Conservation (phyloP, 2,888 invertebrate species). For the Criorhina ranunculi region DNA sequence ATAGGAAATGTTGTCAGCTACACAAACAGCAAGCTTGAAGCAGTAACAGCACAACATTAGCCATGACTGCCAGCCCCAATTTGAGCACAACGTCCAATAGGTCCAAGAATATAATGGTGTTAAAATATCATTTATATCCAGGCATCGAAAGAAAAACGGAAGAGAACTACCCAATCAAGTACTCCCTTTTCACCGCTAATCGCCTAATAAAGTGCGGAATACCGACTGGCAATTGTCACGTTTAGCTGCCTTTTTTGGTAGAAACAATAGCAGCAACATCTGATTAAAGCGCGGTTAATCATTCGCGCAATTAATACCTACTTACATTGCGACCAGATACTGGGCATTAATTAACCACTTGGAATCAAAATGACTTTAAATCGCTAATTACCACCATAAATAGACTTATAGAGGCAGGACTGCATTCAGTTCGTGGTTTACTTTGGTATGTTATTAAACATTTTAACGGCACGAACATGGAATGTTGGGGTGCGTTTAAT, state of each 20-base stretch:
- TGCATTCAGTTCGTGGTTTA: conserved; percentile 60
- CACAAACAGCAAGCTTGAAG: conserved; percentile 23
- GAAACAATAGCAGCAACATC: conserved; percentile 66
- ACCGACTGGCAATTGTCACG: conserved; percentile 63
- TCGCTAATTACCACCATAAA: conserved; percentile 76
- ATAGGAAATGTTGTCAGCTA: conserved; percentile 61
- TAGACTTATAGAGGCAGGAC: conserved; percentile 69
- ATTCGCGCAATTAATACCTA: conserved; percentile 75
- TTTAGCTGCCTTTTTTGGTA: conserved; percentile 65
- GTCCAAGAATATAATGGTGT: conserved; percentile 52
- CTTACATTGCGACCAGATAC: conserved; percentile 59
- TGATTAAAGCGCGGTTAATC: conserved; percentile 63
- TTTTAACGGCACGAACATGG: conserved; percentile 62
- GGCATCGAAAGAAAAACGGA: conserved; percentile 29
- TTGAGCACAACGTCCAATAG: conserved; percentile 28
- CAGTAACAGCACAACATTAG: conserved; percentile 46
- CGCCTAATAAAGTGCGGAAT: conserved; percentile 38
- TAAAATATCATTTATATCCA: conserved; percentile 60
- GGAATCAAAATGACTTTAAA: conserved; percentile 61
- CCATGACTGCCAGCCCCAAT: conserved; percentile 37
- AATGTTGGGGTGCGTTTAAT: conserved; percentile 73
- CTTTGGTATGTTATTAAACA: conserved; percentile 58
- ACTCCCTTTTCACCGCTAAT: conserved; percentile 22
- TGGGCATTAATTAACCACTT: conserved; percentile 73
- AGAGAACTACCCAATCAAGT: conserved; percentile 10